Percentiles rank a stretch among this genome's conserved stretches.
phyloP scores from a whole-genome alignment of 1,140 invertebrate genomes.

The Sitophilus oryzae region DNA sequence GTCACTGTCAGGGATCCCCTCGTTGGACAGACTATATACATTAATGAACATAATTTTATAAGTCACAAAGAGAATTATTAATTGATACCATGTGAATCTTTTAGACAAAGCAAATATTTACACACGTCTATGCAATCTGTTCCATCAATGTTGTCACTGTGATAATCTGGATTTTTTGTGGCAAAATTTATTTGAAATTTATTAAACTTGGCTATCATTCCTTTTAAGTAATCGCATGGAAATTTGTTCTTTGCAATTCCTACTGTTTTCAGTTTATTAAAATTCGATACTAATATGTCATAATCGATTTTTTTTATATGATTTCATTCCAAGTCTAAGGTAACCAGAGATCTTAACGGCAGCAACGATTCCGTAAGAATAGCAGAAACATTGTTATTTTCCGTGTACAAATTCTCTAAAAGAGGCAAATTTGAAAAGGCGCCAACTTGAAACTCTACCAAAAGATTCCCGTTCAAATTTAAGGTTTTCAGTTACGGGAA shows the following conservation, averaged over 20 bases:
- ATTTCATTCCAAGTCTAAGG: slow-evolving; percentile 15
- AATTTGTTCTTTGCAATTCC: slow-evolving; percentile 16
- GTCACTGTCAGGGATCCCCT: no score
- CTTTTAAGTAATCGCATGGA: slow-evolving; percentile 14
- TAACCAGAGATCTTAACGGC: slow-evolving; percentile 1
- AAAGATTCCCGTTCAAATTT: not conserved
- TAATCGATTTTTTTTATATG: slow-evolving; percentile 9
- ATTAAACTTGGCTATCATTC: slow-evolving; percentile 7
- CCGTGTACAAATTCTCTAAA: slow-evolving; percentile 5
- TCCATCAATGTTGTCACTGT: slow-evolving; percentile 17
- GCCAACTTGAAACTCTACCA: slow-evolving; percentile 12
- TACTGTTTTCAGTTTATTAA: not conserved
- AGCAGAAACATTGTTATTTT: slow-evolving; percentile 8
- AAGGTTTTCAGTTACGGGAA: slow-evolving; percentile 4
- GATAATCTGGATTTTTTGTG: slow-evolving; percentile 3
- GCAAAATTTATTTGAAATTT: not conserved
- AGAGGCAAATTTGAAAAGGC: slow-evolving; percentile 11
- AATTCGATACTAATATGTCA: not conserved
- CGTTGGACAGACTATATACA: no score
- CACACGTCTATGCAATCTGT: slow-evolving; percentile 19
- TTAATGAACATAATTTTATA: no score
- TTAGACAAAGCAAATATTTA: slow-evolving; percentile 16
- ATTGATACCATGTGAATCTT: slow-evolving; percentile 21
- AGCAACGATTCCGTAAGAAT: slow-evolving; percentile 10
- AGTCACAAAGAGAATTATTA: slow-evolving; percentile 1